A percentile compares a stretch with the other conserved stretches of the same genome.
Conservation (phyloP, 2,888 invertebrate species). For the Dione vanillae region DNA sequence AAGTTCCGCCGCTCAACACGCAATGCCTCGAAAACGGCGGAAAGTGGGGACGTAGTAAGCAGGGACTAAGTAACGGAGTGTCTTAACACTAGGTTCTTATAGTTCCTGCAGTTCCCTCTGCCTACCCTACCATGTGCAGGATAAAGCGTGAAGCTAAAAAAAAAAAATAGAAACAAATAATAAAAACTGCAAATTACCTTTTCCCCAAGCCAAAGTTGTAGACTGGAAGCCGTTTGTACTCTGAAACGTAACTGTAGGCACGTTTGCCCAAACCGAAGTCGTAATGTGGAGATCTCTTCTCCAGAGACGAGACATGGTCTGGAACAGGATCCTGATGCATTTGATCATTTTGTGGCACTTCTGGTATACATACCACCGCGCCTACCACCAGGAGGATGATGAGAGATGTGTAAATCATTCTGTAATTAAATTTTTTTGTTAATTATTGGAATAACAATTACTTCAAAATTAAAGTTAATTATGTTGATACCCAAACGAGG, state of each 20-base stretch:
- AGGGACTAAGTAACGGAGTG: no score
- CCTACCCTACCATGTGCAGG: no score
- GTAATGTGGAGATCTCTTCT: slow-evolving; percentile 80
- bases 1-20: no score
- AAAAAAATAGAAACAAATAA: no score
- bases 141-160: no score
- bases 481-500: no score
- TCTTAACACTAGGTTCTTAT: no score
- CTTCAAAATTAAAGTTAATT: no score
- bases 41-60: no score
- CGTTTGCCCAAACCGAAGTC: slow-evolving; percentile 83
- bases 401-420: slow-evolving; percentile 70
- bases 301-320: slow-evolving; percentile 55
- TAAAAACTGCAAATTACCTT: slow-evolving; percentile 59
- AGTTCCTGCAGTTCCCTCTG: no score
- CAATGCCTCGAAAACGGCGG: no score
- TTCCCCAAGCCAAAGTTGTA: slow-evolving; percentile 86
- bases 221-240: slow-evolving; percentile 85
- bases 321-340: slow-evolving; percentile 58
- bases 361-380: slow-evolving; percentile 68
- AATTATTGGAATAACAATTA: not conserved
- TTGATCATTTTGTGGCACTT: slow-evolving; percentile 62
- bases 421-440: slow-evolving; percentile 56
- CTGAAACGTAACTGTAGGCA: slow-evolving; percentile 86
- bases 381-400: slow-evolving; percentile 66